Evolutionary conservation across 1,140 invertebrate species (phyloP), one percentile per base, ranked within the genome.

Genomic region (Colletes gigas): DNA sequence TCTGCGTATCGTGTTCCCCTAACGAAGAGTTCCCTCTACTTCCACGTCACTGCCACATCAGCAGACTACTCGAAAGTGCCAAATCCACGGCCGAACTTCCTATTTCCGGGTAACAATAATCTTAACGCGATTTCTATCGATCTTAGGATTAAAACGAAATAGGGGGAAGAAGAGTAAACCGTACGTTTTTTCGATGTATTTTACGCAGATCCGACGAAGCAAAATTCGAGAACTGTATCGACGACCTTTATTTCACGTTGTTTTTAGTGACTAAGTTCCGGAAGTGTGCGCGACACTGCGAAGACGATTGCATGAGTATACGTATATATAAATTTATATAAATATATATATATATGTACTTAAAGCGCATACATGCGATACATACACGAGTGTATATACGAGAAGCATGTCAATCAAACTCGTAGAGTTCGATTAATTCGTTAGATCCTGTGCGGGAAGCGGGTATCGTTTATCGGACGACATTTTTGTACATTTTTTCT

Each of bases 351-450:
- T 73, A 81, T 70, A 88, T 74, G 85, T 72, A 77, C 63, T 86
- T 80, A 73, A 82, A 50, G 44, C 69, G 66, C 59, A 81, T 75
- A 69, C 77, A 79, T 80, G 79, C 65, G 75, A 78, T 83, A 81
- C 82, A 81, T 88, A 89, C 14, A 81, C 73, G 82, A 84, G 78
- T 82, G 78, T 87, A 87, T 79, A 87, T 83, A 88, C 83, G 63
- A 65, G 69, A 54, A 89, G 88, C 88, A 88, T 84, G 86, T 89
- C 85, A 90, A 91, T 91, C 89, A 90, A 91, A 91, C 85, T 89
- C 77, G 82, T 86, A 88, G 86, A 88, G 81, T 85, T 85, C 86
- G 86, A 88, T 90, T 88, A 86, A 83, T 85, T 87, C 65, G 78
- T 84, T 84, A 81, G 68, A 70, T 55, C 72, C 62, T 76, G 47